Base-by-base conservation (phyloP, 2,888 invertebrate genomes). In the Tigriopus californicus region DNA sequence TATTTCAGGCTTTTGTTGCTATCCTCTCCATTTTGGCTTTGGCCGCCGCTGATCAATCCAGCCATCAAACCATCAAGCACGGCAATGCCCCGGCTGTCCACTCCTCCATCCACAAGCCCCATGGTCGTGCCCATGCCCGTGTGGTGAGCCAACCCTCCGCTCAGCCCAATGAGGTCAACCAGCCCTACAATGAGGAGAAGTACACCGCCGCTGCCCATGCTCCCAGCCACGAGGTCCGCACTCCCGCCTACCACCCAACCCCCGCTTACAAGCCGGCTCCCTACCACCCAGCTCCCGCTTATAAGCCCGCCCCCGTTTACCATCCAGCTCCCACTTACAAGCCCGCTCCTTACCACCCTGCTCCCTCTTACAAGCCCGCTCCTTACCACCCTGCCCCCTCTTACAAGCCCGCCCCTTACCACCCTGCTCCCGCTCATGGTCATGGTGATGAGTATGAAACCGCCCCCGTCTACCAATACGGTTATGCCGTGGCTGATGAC, bases 111-210 rank as follows among this genome's bases (percentile, higher is more conserved):
- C 41, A 25, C 40, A 54, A 41, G 41, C 41, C 54, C 22, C 54
- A 54, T 5, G 54, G 54, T 15, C 2, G 40, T 18, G 13, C 33
- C 18, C 40, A 41, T 41, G 54, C 33, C 40, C 41, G 12, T 18
- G 54, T 54, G 11, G 54, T 54, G 13, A 41, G 40, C 22, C 54
- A 54, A 15, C 54, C 54, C 41, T 33, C 54, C 22, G 54, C 54
- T 15, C 18, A 25, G 12, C 54, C 54, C 12, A 18, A 6, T 40
- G 54, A 54, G 24, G 54, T 54, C 41, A 24, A 54, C 41, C 24
- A 54, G 33, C 40, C 54, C 15, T 54, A 54, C 54, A 54, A 54
- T 4, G 54, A 24, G 10, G 54, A 54, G 18, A 54, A 54, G 54
- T 40, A 24, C 15, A n/a, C 41, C 12, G 54, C 54, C 41, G 54